Conservation (phyloP, 92 coral and sea anemone genomes). For the Micromussa lordhowensis region DNA sequence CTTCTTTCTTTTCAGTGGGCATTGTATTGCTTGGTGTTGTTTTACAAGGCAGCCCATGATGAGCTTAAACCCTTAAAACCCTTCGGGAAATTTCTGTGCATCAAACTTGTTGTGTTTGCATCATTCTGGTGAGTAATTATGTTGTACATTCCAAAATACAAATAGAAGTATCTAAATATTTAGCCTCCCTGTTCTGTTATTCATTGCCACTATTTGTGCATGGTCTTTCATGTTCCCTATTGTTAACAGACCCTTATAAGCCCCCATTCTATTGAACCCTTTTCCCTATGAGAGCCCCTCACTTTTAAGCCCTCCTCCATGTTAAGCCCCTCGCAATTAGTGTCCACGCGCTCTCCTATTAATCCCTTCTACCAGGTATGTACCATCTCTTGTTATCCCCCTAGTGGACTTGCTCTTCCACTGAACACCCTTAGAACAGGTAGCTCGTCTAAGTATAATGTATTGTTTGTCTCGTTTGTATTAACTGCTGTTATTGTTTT, state of each 20-base stretch:
- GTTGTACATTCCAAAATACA: not conserved
- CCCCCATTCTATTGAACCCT: not conserved
- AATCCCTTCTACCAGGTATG: not conserved
- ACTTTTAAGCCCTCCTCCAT: not conserved
- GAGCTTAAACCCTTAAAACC: constrained; percentile 87
- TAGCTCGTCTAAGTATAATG: no score
- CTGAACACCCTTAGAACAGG: no score
- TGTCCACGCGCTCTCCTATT: not conserved
- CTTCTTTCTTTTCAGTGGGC: constrained; percentile 82
- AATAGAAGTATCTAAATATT: not conserved
- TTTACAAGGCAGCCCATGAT: constrained; percentile 80
- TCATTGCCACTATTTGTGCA: not conserved
- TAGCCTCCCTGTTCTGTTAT: not conserved
- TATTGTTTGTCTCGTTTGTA: no score
- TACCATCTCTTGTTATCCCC: not conserved
- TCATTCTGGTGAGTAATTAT: constrained; percentile 82
- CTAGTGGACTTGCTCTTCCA: not conserved
- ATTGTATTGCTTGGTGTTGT: constrained; percentile 85
- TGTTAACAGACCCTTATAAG: not conserved
- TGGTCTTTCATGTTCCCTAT: not conserved
- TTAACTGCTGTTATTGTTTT: not conserved
- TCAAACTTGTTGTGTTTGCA: constrained; percentile 93
- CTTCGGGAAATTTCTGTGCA: constrained; percentile 90
- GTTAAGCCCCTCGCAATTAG: not conserved
- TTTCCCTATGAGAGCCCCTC: not conserved